These are phyloP conservation scores for Ericerus pela DNA, from an alignment of 1,140 invertebrate genomes.

Conservation along the genomic window DNA sequence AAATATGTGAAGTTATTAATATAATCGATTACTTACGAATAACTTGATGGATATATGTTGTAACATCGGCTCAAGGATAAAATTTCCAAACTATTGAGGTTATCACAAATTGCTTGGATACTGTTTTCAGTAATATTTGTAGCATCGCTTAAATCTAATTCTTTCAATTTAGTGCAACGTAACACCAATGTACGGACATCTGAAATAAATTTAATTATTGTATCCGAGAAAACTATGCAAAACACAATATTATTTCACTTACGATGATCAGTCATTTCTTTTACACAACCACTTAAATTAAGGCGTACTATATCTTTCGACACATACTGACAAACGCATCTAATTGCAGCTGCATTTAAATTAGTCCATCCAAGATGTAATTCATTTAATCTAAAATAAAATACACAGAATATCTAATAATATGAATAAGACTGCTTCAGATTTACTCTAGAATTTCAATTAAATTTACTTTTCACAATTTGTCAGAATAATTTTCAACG, in stretches of 20 bases:
- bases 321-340: slow-evolving; percentile 43
- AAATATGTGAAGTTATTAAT: too few relatives aligned
- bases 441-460: too few relatives aligned
- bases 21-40: slow-evolving; percentile 40
- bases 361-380: slow-evolving; percentile 72
- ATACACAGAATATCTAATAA: slow-evolving; percentile 16
- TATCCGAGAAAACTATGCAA: slow-evolving; percentile 15
- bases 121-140: slow-evolving; percentile 45
- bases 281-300: slow-evolving; percentile 64
- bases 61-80: slow-evolving; percentile 74
- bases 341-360: slow-evolving; percentile 41
- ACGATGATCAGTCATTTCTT: slow-evolving; percentile 58
- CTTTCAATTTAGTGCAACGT: slow-evolving; percentile 53
- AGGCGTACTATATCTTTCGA: slow-evolving; percentile 49
- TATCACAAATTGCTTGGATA: slow-evolving; percentile 39
- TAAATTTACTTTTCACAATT: slow-evolving; percentile 43
- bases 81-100: slow-evolving; percentile 57
- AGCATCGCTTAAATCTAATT: slow-evolving; percentile 75
- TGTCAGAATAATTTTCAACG: slow-evolving; percentile 42
- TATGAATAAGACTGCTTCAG: slow-evolving; percentile 12
- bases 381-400: slow-evolving; percentile 43
- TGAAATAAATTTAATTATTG: slow-evolving; percentile 28
- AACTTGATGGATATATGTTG: slow-evolving; percentile 44
- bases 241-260: slow-evolving; percentile 29
- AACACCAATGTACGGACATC: slow-evolving; percentile 48